Percentiles rank a stretch among this genome's conserved stretches.
Conservation (phyloP, 2,113 vertebrate species). For the Turnix velox region DNA sequence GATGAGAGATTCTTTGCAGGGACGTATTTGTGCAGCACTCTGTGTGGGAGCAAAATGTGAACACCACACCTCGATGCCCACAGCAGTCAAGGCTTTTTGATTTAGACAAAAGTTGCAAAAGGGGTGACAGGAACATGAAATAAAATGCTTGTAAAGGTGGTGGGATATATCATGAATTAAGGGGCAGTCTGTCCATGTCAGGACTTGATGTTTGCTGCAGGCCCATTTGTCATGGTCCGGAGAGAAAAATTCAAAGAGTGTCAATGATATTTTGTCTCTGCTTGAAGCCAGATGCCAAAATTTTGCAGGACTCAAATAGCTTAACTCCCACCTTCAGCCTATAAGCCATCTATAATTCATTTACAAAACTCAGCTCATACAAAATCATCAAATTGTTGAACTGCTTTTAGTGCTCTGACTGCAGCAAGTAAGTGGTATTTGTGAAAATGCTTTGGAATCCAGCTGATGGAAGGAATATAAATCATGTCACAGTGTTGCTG, state of each 20-base stretch:
- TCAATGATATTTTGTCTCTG: neutral
- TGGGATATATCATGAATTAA: accelerated
- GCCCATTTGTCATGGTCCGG: neutral
- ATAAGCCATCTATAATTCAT: neutral
- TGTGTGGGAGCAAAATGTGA: neutral
- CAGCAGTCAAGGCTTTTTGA: neutral
- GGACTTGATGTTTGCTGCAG: neutral
- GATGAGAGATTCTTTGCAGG: neutral
- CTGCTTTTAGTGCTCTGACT: neutral
- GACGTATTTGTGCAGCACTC: neutral
- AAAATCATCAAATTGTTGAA: neutral
- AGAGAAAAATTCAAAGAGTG: neutral
- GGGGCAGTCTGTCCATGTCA: neutral
- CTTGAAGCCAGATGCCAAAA: neutral
- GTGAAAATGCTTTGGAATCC: neutral
- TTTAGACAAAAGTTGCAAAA: neutral
- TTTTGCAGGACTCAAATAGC: neutral
- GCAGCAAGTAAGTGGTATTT: neutral
- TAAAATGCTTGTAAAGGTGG: neutral
- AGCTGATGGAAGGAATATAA: neutral
- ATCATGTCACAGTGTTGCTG: neutral
- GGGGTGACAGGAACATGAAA: neutral
- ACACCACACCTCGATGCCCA: neutral
- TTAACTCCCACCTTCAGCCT: neutral
- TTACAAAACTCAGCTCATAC: neutral